Percentiles rank a stretch among this genome's conserved stretches.
phyloP scores from a whole-genome alignment of 2,888 invertebrate genomes.

The Tetropium fuscum region DNA sequence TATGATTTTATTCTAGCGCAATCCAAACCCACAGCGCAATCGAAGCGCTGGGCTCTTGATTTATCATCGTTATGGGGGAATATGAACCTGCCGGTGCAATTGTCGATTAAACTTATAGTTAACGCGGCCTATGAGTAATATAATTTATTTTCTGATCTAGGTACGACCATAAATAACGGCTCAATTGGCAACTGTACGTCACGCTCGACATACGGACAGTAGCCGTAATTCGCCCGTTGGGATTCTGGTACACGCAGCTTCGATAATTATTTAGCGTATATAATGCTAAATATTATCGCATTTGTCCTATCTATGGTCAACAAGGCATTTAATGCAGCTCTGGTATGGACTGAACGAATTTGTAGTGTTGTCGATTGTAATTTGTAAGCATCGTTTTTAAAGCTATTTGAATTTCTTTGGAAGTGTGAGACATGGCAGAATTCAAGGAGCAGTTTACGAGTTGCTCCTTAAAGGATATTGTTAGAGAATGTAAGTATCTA shows the following conservation, averaged over 20 bases:
- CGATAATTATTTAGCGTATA: constrained; percentile 65
- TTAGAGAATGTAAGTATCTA: too few relatives aligned
- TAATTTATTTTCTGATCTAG: constrained; percentile 57
- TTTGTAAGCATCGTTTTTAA: too few relatives aligned
- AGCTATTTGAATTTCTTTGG: too few relatives aligned
- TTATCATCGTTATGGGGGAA: constrained; percentile 27
- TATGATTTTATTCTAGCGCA: too few relatives aligned
- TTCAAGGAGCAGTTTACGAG: too few relatives aligned
- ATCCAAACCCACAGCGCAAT: too few relatives aligned
- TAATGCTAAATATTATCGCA: constrained; percentile 62
- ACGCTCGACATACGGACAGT: constrained; percentile 62
- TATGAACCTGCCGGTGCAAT: constrained; percentile 28
- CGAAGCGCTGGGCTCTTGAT: too few relatives aligned
- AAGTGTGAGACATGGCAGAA: too few relatives aligned
- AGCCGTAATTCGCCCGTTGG: constrained; percentile 62
- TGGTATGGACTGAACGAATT: constrained; percentile 1
- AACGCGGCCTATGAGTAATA: constrained; percentile 56
- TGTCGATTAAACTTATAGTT: constrained; percentile 52
- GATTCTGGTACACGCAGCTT: constrained; percentile 60
- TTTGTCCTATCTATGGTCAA: constrained; percentile 57
- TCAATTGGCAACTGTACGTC: constrained; percentile 63
- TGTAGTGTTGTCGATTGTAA: too few relatives aligned
- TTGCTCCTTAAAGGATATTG: too few relatives aligned
- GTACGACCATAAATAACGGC: constrained; percentile 57
- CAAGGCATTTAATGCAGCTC: constrained; percentile 45